These are phyloP conservation scores for Melitaea athalia DNA, from an alignment of 2,888 invertebrate genomes.

Conservation along the genomic window DNA sequence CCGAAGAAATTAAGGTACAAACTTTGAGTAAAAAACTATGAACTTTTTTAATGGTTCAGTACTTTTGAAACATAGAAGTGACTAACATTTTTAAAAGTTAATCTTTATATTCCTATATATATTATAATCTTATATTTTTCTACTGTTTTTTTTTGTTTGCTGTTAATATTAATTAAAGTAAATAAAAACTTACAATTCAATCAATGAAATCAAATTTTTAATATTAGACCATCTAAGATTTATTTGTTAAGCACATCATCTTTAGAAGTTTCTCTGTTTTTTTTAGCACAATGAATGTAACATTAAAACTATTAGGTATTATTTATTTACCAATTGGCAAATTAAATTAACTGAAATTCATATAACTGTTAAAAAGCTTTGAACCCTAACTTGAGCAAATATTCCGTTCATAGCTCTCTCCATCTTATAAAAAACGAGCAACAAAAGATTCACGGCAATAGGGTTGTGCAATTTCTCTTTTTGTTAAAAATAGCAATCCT, in stretches of 20 bases:
- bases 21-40: slow-evolving; percentile 8
- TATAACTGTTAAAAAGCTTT: slow-evolving; percentile 18
- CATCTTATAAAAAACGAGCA: slow-evolving; percentile 55
- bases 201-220: too few species aligned
- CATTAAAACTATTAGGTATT: too few species aligned
- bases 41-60: slow-evolving; percentile 22
- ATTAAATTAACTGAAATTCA: background rate
- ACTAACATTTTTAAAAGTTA: background rate
- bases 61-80: background rate
- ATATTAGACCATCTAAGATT: too few species aligned
- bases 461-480: slow-evolving; percentile 75
- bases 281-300: background rate
- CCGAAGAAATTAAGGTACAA: slow-evolving; percentile 56
- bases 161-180: too few species aligned
- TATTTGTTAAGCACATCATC: too few species aligned
- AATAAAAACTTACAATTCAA: too few species aligned
- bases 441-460: slow-evolving; percentile 73
- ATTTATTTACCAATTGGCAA: too few species aligned
- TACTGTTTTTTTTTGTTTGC: too few species aligned
- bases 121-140: too few species aligned
- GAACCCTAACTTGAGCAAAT: slow-evolving; percentile 43
- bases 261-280: too few species aligned
- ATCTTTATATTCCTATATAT: too few species aligned
- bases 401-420: slow-evolving; percentile 58
- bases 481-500: slow-evolving; percentile 68